A percentile compares a stretch with the other conserved stretches of the same genome.
These are phyloP conservation scores for Tricholauxania praeusta DNA, from an alignment of 2,888 invertebrate species.

Conservation along the genomic window DNA sequence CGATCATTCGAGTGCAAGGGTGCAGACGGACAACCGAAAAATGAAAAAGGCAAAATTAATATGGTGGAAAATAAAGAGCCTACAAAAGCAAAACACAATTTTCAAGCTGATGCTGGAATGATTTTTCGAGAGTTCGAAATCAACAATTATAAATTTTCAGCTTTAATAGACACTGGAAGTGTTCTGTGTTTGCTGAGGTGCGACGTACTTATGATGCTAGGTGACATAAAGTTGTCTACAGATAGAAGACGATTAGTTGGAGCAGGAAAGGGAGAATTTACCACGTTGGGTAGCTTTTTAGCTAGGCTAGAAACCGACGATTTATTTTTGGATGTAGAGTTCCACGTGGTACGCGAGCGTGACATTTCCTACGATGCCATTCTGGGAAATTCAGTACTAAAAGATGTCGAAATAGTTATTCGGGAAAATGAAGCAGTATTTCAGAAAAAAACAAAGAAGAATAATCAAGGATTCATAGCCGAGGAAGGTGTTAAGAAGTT, in stretches of 20 bases:
- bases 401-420: not conserved
- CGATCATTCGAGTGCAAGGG: not conserved
- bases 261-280: not conserved
- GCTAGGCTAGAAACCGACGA: not conserved
- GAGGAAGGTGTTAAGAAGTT: too few species aligned
- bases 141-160: not conserved
- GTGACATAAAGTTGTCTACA: not conserved
- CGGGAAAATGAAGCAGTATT: not conserved
- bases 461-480: too few species aligned
- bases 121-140: not conserved
- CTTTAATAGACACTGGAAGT: not conserved
- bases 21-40: not conserved
- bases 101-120: not conserved
- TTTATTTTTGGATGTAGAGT: not conserved
- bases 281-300: not conserved
- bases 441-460: too few species aligned
- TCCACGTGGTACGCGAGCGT: not conserved
- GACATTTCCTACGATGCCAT: too few species aligned
- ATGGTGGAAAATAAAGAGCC: not conserved
- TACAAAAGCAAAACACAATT: not conserved
- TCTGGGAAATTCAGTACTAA: constrained; percentile 1
- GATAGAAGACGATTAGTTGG: not conserved
- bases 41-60: not conserved
- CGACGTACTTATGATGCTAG: not conserved
- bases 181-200: not conserved